Conservation (phyloP, 1,140 invertebrate genomes). For the Himalopsyche phryganea region DNA sequence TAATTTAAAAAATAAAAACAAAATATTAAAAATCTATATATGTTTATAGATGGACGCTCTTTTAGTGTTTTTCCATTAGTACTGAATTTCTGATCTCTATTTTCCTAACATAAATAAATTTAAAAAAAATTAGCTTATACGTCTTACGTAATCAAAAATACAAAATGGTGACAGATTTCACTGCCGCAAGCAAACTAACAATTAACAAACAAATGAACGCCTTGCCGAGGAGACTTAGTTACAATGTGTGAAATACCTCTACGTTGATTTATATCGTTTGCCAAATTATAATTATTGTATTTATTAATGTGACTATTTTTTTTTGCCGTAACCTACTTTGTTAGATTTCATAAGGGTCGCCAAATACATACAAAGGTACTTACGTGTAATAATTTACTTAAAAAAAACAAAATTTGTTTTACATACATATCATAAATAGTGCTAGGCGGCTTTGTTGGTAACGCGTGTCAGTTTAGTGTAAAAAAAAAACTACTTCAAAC, state of each 20-base stretch:
- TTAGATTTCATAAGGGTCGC: constrained; percentile 20
- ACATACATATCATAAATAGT: too few species aligned
- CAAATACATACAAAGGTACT: constrained; percentile 27
- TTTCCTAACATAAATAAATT: not conserved
- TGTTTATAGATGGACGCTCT: not conserved
- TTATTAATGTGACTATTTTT: constrained; percentile 22
- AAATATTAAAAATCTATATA: not conserved
- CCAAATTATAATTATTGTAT: constrained; percentile 15
- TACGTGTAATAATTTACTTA: constrained; percentile 7
- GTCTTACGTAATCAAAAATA: too few species aligned
- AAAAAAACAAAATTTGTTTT: too few species aligned
- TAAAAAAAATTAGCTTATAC: not conserved
- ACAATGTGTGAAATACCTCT: too few species aligned
- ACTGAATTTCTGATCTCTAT: not conserved
- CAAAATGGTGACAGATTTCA: too few species aligned
- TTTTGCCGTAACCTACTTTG: constrained; percentile 17
- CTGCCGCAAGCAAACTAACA: too few species aligned
- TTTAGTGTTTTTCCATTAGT: not conserved
- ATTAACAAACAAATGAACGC: not conserved
- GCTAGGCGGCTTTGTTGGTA: too few species aligned
- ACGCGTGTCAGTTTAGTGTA: too few species aligned
- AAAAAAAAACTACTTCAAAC: too few species aligned
- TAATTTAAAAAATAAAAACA: too few species aligned
- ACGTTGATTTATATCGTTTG: not conserved
- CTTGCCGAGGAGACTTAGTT: not conserved